Base-by-base conservation (phyloP, 2,797 vertebrate species). In the Muscicapa comitata region DNA sequence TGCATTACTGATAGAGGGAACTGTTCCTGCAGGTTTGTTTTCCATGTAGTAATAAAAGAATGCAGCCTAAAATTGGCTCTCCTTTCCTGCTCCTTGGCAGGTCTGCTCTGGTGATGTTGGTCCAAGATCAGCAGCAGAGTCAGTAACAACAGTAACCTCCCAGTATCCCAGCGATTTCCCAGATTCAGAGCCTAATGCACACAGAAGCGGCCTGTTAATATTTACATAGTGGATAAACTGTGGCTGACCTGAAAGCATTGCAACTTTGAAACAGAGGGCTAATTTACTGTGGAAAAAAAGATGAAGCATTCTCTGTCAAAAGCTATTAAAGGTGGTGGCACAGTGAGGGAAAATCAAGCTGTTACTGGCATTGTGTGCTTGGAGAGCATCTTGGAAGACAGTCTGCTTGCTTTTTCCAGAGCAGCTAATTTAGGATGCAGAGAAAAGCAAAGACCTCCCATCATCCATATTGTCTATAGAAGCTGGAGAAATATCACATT, bases 201-300 rank as follows among this genome's bases (percentile, higher is more conserved):
- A 70, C 80, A 80, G 68, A 55, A 95, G 89, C n/a, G 0, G 66
- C 72, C 71, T 92, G 85, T 92, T 95, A 94, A 90, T 96, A 96
- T 97, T 97, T 97, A 93, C 87, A 58, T 47, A 91, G 87, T 86
- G 70, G 74, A 86, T 95, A 95, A 96, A 96, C 92, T 85, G 63
- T 89, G 92, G 63, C 86, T 94, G 93, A 93, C 94, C 94, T 93
- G 96, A 65, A 61, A 62, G 43, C 87, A 88, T 94, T 91, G 89
- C 66, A 94, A 21, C 93, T 93, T 96, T 94, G 87, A 95, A 97
- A 96, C 8, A 26, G 38, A 94, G 53, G 87, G 58, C 50, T 95
- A 80, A 95, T 94, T 94, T 95, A 87, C 61, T 78, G 17, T 33
- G 48, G 23, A 48, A 75, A 85, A 90, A 82, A 75, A 67, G 33